A percentile compares a stretch with the other conserved stretches of the same genome.
These are phyloP conservation scores for Sipha maydis DNA, from an alignment of 2,888 invertebrate genomes.

Conservation along the genomic window DNA sequence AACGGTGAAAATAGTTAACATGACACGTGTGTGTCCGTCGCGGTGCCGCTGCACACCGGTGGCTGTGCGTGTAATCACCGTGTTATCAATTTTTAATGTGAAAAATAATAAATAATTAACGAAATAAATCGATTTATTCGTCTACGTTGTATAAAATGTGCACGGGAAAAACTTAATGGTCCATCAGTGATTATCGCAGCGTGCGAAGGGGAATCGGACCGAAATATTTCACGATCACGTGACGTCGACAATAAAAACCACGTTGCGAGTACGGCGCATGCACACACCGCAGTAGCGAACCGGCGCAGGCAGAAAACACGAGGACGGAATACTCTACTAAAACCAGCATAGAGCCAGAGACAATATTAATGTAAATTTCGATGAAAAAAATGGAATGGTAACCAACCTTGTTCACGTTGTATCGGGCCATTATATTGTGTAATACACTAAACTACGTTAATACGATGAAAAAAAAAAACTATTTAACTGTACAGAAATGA, in stretches of 20 bases:
- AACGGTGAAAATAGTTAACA: neutral
- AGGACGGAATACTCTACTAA: neutral
- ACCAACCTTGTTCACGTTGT: constrained; percentile 40
- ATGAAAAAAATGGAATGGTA: too few relatives aligned
- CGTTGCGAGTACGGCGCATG: neutral
- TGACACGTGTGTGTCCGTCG: neutral
- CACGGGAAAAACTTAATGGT: too few relatives aligned
- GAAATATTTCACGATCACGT: constrained; percentile 13
- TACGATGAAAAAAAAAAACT: neutral
- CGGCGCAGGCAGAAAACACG: neutral
- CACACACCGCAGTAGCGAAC: neutral
- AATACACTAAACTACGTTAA: neutral
- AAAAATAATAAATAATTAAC: neutral
- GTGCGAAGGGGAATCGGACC: neutral
- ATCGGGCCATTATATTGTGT: constrained; percentile 8
- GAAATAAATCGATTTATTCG: neutral
- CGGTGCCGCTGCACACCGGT: neutral
- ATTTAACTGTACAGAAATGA: neutral
- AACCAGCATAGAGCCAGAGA: too few relatives aligned
- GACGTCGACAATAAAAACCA: constrained; percentile 19
- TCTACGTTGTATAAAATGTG: too few relatives aligned
- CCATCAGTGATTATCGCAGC: neutral
- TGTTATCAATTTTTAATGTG: neutral
- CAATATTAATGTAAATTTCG: too few relatives aligned
- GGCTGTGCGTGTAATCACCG: neutral